Percentiles rank a stretch among this genome's conserved stretches.
phyloP scores from a whole-genome alignment of 2,113 vertebrate genomes.

The Anolis sagrei region DNA sequence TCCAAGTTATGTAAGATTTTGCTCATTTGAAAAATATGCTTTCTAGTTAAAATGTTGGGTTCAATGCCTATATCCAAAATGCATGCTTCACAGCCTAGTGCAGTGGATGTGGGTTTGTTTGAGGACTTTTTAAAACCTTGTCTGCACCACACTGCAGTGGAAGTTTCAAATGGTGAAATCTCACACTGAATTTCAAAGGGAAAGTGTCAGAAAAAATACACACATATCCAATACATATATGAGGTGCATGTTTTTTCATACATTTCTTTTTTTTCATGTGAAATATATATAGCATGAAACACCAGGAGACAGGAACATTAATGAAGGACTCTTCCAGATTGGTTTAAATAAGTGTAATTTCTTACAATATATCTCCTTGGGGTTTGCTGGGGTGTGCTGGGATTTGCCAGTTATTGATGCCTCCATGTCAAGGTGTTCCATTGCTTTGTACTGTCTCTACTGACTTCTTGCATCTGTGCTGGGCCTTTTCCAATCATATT shows the following conservation, averaged over 20 bases:
- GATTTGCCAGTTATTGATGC: too few relatives aligned
- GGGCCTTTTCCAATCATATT: too few relatives aligned
- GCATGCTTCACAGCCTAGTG: neutral
- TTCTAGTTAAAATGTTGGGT: constrained; percentile 9
- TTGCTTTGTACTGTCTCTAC: too few relatives aligned
- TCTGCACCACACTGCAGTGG: neutral
- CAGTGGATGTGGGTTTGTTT: neutral
- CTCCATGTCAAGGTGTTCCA: too few relatives aligned
- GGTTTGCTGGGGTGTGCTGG: too few relatives aligned
- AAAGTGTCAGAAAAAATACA: neutral
- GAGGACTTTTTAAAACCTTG: neutral
- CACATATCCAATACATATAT: neutral
- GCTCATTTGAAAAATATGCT: constrained; percentile 40
- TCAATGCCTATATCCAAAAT: neutral
- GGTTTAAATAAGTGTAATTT: too few relatives aligned
- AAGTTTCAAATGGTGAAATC: neutral
- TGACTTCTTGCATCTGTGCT: too few relatives aligned
- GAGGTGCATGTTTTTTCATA: neutral
- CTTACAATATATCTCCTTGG: too few relatives aligned
- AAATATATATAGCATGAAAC: neutral
- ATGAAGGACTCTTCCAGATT: too few relatives aligned
- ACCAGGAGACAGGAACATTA: neutral
- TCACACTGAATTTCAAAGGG: neutral
- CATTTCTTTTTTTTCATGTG: neutral
- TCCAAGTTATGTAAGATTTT: constrained; percentile 51